Conservation (phyloP, 2,113 vertebrate genomes). For the Acanthochromis polyacanthus region DNA sequence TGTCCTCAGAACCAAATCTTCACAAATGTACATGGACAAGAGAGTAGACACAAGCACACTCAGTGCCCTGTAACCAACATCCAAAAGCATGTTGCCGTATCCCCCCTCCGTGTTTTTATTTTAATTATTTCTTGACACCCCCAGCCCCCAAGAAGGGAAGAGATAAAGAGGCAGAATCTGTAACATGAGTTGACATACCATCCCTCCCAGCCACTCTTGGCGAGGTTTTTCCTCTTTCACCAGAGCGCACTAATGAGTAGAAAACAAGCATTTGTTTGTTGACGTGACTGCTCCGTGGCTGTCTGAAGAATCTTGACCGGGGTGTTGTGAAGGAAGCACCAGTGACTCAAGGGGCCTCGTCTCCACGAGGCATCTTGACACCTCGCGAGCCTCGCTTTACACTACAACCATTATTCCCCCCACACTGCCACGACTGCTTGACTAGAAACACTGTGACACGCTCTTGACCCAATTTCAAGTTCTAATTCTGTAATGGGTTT, state of each 20-base stretch:
- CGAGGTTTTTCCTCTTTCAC: conserved; percentile 59
- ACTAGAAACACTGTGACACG: conserved; percentile 55
- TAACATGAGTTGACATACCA: conserved; percentile 65
- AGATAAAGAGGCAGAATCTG: conserved; percentile 61
- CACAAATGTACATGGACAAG: neutral
- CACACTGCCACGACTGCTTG: conserved; percentile 29
- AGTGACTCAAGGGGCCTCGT: conserved; percentile 65
- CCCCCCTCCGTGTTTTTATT: neutral
- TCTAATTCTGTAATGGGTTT: conserved; percentile 75
- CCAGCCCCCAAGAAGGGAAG: conserved; percentile 19
- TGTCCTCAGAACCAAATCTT: neutral
- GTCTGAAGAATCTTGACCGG: conserved; percentile 66
- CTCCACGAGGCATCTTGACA: conserved; percentile 64
- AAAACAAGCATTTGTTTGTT: conserved; percentile 73
- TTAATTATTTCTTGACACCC: conserved; percentile 38
- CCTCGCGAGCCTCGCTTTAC: conserved; percentile 30
- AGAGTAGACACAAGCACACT: conserved; percentile 1
- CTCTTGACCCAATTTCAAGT: conserved; percentile 77
- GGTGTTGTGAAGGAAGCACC: conserved; percentile 62
- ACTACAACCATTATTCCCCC: conserved; percentile 35
- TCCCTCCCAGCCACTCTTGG: conserved; percentile 63
- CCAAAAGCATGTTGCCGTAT: conserved; percentile 30
- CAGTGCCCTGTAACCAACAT: conserved; percentile 28
- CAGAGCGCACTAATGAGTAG: conserved; percentile 74
- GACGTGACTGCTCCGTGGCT: conserved; percentile 51